phyloP scores from a whole-genome alignment of 2,113 vertebrate genomes.

The Talpa occidentalis region DNA sequence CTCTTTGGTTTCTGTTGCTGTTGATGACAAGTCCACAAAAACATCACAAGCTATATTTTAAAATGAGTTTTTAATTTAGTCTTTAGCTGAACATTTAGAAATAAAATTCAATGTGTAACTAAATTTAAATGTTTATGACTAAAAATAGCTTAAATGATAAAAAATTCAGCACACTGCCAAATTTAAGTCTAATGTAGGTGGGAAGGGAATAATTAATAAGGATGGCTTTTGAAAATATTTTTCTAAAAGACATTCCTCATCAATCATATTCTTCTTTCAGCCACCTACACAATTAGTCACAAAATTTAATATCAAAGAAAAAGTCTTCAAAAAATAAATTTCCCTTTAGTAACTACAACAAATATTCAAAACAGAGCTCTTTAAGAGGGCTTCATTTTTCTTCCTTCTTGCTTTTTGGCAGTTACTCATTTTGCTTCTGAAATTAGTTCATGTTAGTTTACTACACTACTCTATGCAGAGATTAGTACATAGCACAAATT shows the following conservation, averaged over 20 bases:
- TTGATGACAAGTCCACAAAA: too few species aligned
- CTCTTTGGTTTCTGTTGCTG: too few species aligned
- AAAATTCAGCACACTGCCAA: neutral
- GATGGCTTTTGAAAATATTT: constrained; percentile 25
- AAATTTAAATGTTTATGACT: neutral
- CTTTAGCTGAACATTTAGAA: constrained; percentile 23
- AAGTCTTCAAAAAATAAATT: constrained; percentile 71
- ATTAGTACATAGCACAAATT: constrained; percentile 63
- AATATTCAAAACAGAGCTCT: constrained; percentile 75
- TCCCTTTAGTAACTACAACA: constrained; percentile 74
- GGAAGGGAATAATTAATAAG: constrained; percentile 43
- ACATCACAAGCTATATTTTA: too few species aligned
- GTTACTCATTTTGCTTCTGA: constrained; percentile 76
- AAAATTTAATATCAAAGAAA: constrained; percentile 66
- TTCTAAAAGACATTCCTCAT: constrained; percentile 59
- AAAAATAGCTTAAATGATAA: constrained; percentile 41
- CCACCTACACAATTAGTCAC: neutral
- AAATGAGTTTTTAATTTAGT: constrained; percentile 4
- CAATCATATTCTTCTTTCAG: constrained; percentile 45
- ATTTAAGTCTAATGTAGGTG: constrained; percentile 8
- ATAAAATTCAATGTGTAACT: constrained; percentile 40
- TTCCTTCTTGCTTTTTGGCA: constrained; percentile 67
- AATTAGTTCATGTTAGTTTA: constrained; percentile 78
- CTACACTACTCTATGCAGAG: constrained; percentile 61
- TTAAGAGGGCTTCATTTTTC: constrained; percentile 44